Conservation (phyloP, 2,113 vertebrate genomes). For the Sinocyclocheilus rhinocerous region DNA sequence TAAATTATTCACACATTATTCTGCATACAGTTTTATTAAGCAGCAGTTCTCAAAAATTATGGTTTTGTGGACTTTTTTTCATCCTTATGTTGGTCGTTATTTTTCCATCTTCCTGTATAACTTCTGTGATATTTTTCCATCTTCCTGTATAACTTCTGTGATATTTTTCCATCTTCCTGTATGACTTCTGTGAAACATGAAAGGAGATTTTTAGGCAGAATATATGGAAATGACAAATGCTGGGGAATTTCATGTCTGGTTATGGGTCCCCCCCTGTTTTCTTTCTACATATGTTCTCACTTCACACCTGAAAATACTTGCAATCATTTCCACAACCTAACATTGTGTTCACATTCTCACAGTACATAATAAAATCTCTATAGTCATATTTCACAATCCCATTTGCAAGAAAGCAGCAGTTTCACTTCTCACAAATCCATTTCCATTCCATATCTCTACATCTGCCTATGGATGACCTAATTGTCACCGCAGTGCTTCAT, state of each 20-base stretch:
- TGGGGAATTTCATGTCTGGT: too few species aligned
- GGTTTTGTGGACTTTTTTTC: not conserved
- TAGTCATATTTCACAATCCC: not conserved
- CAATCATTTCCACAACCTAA: not conserved
- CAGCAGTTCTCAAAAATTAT: not conserved
- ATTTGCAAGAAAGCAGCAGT: not conserved
- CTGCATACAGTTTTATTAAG: not conserved
- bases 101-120: too few species aligned
- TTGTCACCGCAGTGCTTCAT: not conserved
- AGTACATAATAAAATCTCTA: not conserved
- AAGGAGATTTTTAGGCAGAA: too few species aligned
- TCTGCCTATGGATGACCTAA: constrained; percentile 4
- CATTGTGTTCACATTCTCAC: not conserved
- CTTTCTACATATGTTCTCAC: too few species aligned
- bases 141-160: too few species aligned
- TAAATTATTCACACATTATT: not conserved
- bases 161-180: too few species aligned
- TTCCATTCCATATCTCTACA: not conserved
- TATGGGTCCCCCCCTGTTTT: too few species aligned
- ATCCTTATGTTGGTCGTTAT: too few species aligned
- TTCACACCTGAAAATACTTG: too few species aligned
- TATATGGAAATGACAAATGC: too few species aligned
- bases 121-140: too few species aligned
- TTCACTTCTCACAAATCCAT: not conserved
- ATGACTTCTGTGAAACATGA: too few species aligned